Evolutionary conservation across 2,113 vertebrate species (phyloP).

Genomic region (Glaucomys volans): DNA sequence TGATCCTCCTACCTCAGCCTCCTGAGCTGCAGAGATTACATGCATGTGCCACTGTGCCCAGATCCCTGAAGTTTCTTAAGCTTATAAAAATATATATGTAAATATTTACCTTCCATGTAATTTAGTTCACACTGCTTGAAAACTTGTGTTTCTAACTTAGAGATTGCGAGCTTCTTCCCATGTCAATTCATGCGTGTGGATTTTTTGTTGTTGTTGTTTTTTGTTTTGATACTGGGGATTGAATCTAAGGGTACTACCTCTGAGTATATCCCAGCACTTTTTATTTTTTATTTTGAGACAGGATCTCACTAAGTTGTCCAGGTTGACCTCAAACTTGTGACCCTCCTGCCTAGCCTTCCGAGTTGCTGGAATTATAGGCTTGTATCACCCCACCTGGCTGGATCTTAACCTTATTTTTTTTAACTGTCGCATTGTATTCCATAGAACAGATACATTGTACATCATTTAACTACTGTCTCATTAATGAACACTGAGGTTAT

Average conservation of each 20-base stretch:
- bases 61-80: too few species aligned
- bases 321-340: too few species aligned
- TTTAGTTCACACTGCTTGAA: constrained; percentile 40
- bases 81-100: not conserved
- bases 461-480: not conserved
- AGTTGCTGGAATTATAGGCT: not conserved
- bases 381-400: not conserved
- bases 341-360: not conserved
- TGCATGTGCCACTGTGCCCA: too few species aligned
- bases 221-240: too few species aligned
- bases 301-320: too few species aligned
- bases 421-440: not conserved
- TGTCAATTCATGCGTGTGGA: not conserved
- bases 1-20: too few species aligned
- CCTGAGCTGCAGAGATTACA: too few species aligned
- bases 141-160: constrained; percentile 42
- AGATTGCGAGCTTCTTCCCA: not conserved
- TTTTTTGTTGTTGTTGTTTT: not conserved
- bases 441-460: not conserved
- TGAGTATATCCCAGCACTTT: too few species aligned
- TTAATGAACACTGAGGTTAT: not conserved
- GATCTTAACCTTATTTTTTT: not conserved
- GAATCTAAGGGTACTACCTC: too few species aligned
- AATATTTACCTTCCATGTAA: not conserved
- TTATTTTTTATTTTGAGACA: too few species aligned